These are phyloP conservation scores for Urocolius indicus DNA, from an alignment of 2,113 vertebrate genomes.

Conservation along the genomic window DNA sequence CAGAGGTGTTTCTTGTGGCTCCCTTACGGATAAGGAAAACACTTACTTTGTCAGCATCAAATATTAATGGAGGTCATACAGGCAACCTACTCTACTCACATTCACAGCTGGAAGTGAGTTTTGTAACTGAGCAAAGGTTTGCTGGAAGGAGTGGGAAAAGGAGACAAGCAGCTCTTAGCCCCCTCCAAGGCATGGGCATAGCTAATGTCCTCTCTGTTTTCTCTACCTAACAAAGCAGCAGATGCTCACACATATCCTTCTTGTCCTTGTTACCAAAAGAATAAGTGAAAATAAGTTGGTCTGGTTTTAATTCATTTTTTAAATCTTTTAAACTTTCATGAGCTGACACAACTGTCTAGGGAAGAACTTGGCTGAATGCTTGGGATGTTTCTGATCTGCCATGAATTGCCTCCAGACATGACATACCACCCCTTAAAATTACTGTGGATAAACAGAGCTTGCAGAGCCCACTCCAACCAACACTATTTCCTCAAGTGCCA, in stretches of 20 bases:
- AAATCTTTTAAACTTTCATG: neutral
- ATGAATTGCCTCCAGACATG: neutral
- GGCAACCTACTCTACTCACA: too few species aligned
- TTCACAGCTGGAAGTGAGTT: fast-evolving
- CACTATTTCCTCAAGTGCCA: neutral
- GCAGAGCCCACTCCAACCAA: neutral
- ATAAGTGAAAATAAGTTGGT: neutral
- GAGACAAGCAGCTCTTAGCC: neutral
- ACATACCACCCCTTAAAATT: neutral
- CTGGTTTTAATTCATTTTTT: neutral
- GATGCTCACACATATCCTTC: too few species aligned
- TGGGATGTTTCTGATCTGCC: neutral
- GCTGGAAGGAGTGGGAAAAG: neutral
- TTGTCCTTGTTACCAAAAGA: neutral
- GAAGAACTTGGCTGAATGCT: fast-evolving
- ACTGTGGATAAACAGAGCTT: neutral
- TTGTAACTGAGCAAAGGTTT: neutral
- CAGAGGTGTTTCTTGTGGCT: fast-evolving
- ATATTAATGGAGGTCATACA: neutral
- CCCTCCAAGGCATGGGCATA: neutral
- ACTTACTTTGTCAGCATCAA: neutral
- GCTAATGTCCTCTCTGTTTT: neutral
- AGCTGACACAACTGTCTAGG: neutral
- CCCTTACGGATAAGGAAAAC: neutral
- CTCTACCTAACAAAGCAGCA: neutral